Percentiles rank a stretch among this genome's conserved stretches.
phyloP scores from a whole-genome alignment of 30 jellyfish, hydroid and myxozoan genomes.

The Aurelia aurita region DNA sequence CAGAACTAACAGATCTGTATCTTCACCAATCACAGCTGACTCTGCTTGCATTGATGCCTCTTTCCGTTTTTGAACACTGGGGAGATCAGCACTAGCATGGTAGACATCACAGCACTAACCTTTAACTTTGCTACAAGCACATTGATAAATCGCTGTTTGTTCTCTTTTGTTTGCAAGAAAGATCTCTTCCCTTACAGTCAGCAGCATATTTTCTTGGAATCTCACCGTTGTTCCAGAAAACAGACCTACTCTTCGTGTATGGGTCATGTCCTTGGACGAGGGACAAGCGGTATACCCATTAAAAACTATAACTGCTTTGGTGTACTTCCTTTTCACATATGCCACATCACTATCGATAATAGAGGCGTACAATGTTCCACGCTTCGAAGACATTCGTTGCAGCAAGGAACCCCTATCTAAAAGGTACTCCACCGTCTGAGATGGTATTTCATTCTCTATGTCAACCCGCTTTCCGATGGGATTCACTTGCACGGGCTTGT shows the following conservation, averaged over 20 bases:
- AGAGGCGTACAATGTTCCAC: constrained; percentile 35
- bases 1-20: constrained; percentile 43
- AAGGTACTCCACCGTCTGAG: constrained; percentile 15
- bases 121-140: constrained; percentile 36
- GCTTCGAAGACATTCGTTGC: constrained; percentile 56
- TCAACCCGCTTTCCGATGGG: constrained; percentile 32
- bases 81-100: constrained; percentile 53
- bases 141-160: constrained; percentile 55
- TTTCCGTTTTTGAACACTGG: constrained; percentile 50
- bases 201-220: constrained; percentile 30
- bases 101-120: constrained; percentile 31
- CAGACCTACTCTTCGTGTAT: constrained; percentile 12
- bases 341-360: constrained; percentile 46
- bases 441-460: constrained; percentile 12
- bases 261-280: constrained; percentile 54
- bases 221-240: constrained; percentile 14
- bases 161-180: constrained; percentile 37
- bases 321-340: constrained; percentile 38
- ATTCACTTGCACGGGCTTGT: constrained; percentile 36
- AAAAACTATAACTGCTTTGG: constrained; percentile 45
- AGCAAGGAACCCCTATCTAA: constrained; percentile 23
- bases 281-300: constrained; percentile 42
- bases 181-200: constrained; percentile 33
- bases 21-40: constrained; percentile 71
- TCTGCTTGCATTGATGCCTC: constrained; percentile 35